Evolutionary conservation across 2,113 vertebrate genomes (phyloP).

Genomic region (Mohoua ochrocephala): DNA sequence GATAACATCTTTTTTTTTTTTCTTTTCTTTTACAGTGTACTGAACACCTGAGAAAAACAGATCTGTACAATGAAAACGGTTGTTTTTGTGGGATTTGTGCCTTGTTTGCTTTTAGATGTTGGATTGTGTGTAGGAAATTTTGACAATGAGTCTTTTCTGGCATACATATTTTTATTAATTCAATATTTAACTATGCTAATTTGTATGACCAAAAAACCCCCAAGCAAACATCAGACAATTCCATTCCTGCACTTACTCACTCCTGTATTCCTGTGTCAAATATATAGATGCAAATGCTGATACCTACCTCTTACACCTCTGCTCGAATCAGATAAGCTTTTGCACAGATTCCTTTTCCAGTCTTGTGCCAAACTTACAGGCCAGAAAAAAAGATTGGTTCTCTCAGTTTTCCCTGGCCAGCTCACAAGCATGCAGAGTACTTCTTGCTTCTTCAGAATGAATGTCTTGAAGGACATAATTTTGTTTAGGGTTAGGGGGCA

Average conservation of each 20-base stretch:
- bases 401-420: background rate
- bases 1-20: background rate
- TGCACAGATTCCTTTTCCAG: background rate
- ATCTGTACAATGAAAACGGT: background rate
- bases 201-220: background rate
- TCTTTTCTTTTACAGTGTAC: background rate
- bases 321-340: constrained; percentile 1
- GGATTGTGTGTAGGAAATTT: constrained; percentile 28
- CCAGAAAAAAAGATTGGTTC: background rate
- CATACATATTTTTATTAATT: background rate
- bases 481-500: background rate
- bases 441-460: background rate
- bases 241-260: background rate
- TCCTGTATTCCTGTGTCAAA: background rate
- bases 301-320: background rate
- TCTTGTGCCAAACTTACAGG: background rate
- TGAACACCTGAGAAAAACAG: background rate
- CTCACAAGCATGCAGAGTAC: background rate
- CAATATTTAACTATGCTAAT: constrained; percentile 29
- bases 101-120: constrained; percentile 26
- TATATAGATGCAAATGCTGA: background rate
- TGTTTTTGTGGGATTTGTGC: background rate
- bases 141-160: background rate
- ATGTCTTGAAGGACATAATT: background rate
- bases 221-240: constrained; percentile 2